Base-by-base conservation (phyloP, 1,140 invertebrate genomes). In the Phymastichus coffea region DNA sequence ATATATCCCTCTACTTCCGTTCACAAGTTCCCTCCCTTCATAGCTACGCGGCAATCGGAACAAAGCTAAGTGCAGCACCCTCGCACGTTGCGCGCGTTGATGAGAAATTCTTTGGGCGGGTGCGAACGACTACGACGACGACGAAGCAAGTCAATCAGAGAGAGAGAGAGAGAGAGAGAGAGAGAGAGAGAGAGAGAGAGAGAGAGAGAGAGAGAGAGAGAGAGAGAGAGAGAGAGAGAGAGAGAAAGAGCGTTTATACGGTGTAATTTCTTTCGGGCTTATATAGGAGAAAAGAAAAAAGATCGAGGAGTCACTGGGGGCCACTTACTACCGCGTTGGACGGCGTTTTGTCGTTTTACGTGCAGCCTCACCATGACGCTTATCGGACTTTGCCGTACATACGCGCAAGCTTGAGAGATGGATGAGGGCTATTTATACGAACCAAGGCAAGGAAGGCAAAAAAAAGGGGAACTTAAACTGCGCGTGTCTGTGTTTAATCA, bases 11-110 rank as follows among this genome's bases (percentile, higher is more conserved):
- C n/a, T n/a, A n/a, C n/a, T n/a, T n/a, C n/a, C n/a, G n/a, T n/a
- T n/a, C n/a, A n/a, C n/a, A n/a, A n/a, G n/a, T n/a, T n/a, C n/a
- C n/a, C n/a, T n/a, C n/a, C n/a, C n/a, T n/a, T n/a, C n/a, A n/a
- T n/a, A n/a, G n/a, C n/a, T n/a, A n/a, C n/a, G n/a, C 30, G 17
- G 38, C 38, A 43, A 30, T 54, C 51, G 38, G 38, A 54, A 54
- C 51, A 54, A 54, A 43, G 37, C 51, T 43, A 54, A 54, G 51
- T 54, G 51, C 51, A 43, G 38, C n/a, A 37, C n/a, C 49, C 38
- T 33, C 26, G 9, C 25, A 17, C 20, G 14, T 8, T 14, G 20
- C 38, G 9, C 14, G 6, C 12, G 22, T n/a, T 49, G 47, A 49
- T 49, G 49, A 52, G 35, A 52, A 52, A 52, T 52, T 38, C 49